Evolutionary conservation across 2,113 vertebrate genomes (phyloP).

Genomic region (Pungitius pungitius): DNA sequence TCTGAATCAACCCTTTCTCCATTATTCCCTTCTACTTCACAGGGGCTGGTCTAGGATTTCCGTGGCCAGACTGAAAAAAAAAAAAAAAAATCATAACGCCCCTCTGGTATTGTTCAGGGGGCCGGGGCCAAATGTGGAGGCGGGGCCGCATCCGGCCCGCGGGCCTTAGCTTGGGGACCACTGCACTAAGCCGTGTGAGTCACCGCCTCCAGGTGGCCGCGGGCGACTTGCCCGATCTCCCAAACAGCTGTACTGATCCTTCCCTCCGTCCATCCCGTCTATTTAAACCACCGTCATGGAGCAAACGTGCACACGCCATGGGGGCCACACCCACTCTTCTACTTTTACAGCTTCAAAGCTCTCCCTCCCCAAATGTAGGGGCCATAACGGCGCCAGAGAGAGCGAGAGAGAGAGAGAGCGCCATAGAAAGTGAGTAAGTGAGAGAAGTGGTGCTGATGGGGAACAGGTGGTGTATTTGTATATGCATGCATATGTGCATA

Average conservation of each 20-base stretch:
- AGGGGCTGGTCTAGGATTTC: too few species aligned
- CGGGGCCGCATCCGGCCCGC: too few species aligned
- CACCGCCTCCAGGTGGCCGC: slow-evolving; percentile 54
- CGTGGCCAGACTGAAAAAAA: too few species aligned
- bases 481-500: background rate
- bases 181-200: slow-evolving; percentile 40
- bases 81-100: too few species aligned
- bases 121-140: too few species aligned
- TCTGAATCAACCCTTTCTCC: too few species aligned
- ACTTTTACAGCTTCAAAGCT: slow-evolving; percentile 21
- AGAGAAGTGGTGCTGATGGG: slow-evolving; percentile 16
- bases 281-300: slow-evolving; percentile 32
- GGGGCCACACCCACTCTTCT: background rate
- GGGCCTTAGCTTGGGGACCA: too few species aligned
- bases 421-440: slow-evolving; percentile 1
- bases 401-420: background rate
- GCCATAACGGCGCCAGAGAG: background rate
- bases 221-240: slow-evolving; percentile 26
- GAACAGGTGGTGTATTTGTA: slow-evolving; percentile 20
- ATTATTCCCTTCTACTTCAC: too few species aligned
- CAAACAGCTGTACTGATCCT: slow-evolving; percentile 29
- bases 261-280: slow-evolving; percentile 31
- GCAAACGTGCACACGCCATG: slow-evolving; percentile 1
- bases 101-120: too few species aligned
- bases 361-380: slow-evolving; percentile 12